A percentile compares a stretch with the other conserved stretches of the same genome.
Conservation (phyloP, 2,888 invertebrate species). For the Thelaira solivaga region DNA sequence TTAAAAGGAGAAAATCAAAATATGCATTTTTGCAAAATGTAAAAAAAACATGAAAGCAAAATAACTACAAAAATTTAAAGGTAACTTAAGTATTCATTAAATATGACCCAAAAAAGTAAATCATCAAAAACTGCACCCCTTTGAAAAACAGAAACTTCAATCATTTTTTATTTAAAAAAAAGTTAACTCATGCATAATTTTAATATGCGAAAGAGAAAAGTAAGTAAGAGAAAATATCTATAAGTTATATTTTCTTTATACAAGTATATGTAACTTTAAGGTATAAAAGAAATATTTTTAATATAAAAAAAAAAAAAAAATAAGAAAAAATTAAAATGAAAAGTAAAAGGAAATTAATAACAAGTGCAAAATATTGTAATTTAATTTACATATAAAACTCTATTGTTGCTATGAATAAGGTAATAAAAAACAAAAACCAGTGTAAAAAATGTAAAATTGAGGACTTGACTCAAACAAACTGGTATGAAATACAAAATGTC, state of each 20-base stretch:
- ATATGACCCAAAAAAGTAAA: conserved; percentile 51
- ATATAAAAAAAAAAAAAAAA: conserved; percentile 3
- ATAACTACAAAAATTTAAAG: neutral
- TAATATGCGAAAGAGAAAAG: neutral
- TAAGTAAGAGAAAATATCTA: conserved; percentile 2
- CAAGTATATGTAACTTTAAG: too few species aligned
- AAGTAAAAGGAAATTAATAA: conserved; percentile 49
- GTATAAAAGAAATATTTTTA: neutral
- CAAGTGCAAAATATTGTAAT: conserved; percentile 39
- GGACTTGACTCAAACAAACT: neutral
- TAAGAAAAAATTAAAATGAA: conserved; percentile 9
- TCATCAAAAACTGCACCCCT: conserved; percentile 43
- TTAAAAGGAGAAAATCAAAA: neutral
- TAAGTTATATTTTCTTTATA: neutral
- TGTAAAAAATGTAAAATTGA: neutral
- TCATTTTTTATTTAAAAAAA: conserved; percentile 31
- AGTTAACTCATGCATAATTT: neutral
- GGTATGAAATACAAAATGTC: neutral
- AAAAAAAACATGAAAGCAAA: neutral
- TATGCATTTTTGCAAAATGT: neutral
- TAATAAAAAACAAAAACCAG: neutral
- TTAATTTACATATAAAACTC: neutral
- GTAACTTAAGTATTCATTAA: conserved; percentile 44
- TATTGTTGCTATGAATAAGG: neutral
- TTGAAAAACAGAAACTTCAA: conserved; percentile 11